A percentile compares a stretch with the other conserved stretches of the same genome.
phyloP scores from a whole-genome alignment of 2,113 vertebrate genomes.

The Reinhardtius hippoglossoides region DNA sequence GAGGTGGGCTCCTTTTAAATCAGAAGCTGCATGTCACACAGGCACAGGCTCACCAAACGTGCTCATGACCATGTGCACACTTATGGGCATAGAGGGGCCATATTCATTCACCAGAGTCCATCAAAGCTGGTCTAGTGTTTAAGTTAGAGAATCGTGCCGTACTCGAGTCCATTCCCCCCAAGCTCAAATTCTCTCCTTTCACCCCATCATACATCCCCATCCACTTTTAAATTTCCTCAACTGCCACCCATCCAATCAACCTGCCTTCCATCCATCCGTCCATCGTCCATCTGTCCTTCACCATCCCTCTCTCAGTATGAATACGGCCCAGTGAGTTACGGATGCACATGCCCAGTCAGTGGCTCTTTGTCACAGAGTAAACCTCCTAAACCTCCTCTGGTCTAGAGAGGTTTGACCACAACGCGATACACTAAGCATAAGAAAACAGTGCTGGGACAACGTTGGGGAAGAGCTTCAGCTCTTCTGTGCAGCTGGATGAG shows the following conservation, averaged over 20 bases:
- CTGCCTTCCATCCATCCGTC: conserved; percentile 46
- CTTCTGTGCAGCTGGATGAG: conserved; percentile 82
- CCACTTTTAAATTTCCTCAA: conserved; percentile 23
- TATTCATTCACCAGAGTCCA: conserved; percentile 80
- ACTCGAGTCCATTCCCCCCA: neutral
- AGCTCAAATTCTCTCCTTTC: conserved; percentile 36
- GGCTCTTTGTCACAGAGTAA: conserved; percentile 65
- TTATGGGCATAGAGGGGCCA: conserved; percentile 79
- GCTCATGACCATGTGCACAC: conserved; percentile 73
- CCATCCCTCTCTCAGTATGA: conserved; percentile 64
- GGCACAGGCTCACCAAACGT: conserved; percentile 75
- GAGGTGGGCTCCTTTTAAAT: conserved; percentile 74
- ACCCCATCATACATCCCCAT: conserved; percentile 44
- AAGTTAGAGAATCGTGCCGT: neutral
- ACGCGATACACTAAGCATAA: conserved; percentile 70
- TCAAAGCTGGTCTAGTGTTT: conserved; percentile 28
- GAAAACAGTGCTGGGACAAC: conserved; percentile 79
- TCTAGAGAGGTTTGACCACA: conserved; percentile 73
- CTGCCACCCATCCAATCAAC: conserved; percentile 21
- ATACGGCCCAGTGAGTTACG: conserved; percentile 85
- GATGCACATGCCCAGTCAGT: conserved; percentile 77
- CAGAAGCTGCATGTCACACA: conserved; percentile 88
- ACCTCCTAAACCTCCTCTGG: conserved; percentile 75
- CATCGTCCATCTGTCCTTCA: conserved; percentile 4
- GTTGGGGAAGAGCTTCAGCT: conserved; percentile 86